These are phyloP conservation scores for Halictus ligatus DNA, from an alignment of 2,888 invertebrate species.

Conservation along the genomic window DNA sequence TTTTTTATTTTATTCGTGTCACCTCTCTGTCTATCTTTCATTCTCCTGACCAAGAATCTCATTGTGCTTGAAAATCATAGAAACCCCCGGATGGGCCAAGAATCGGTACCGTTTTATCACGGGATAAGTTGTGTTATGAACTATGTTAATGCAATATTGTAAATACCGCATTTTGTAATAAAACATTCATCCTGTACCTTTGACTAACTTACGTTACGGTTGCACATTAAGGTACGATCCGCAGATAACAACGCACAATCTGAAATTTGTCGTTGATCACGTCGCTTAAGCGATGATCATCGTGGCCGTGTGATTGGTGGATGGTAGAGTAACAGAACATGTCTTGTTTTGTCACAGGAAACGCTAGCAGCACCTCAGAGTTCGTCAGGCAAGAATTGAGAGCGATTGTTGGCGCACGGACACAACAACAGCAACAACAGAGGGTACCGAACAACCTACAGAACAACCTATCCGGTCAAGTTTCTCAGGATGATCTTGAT, in stretches of 20 bases:
- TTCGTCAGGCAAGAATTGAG: constrained; percentile 96
- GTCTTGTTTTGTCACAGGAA: constrained; percentile 82
- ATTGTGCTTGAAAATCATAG: constrained; percentile 42
- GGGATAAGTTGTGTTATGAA: constrained; percentile 29
- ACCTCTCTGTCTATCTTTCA: constrained; percentile 18
- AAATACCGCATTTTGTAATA: constrained; percentile 63
- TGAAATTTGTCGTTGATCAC: not conserved
- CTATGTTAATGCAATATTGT: constrained; percentile 59
- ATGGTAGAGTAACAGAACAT: not conserved
- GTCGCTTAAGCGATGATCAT: not conserved
- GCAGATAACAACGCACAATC: constrained; percentile 7
- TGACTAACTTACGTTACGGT: constrained; percentile 51
- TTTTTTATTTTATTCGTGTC: not conserved
- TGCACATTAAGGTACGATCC: constrained; percentile 33
- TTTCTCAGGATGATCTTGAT: constrained; percentile 89
- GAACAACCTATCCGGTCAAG: constrained; percentile 82
- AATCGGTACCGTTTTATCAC: constrained; percentile 26
- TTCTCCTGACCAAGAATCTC: constrained; percentile 25
- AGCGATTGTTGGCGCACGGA: constrained; percentile 94
- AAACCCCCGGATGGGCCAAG: constrained; percentile 32
- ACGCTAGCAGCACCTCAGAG: constrained; percentile 88
- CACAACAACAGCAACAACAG: constrained; percentile 84
- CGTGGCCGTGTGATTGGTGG: not conserved
- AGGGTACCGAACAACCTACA: constrained; percentile 83
- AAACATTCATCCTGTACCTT: constrained; percentile 59